These are phyloP conservation scores for Octodon degus DNA, from an alignment of 2,113 vertebrate species.

Conservation along the genomic window DNA sequence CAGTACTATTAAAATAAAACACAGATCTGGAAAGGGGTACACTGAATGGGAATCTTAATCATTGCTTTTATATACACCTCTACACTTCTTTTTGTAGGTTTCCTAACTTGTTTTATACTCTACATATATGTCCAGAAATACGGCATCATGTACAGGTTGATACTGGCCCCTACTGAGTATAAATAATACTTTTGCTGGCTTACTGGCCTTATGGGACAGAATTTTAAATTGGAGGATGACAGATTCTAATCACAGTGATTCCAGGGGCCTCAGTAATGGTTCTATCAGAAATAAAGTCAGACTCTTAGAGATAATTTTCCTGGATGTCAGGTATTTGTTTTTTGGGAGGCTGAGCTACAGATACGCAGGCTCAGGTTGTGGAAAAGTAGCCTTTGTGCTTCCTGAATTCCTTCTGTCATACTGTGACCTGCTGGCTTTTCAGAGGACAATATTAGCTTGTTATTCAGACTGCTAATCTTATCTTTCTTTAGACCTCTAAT, in stretches of 20 bases:
- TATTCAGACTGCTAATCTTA: not conserved
- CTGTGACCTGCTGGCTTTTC: not conserved
- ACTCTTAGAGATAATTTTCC: not conserved
- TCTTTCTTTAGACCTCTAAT: constrained; percentile 18
- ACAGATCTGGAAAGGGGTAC: not conserved
- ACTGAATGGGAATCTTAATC: not conserved
- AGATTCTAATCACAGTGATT: not conserved
- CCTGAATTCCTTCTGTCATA: not conserved
- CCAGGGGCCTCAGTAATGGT: not conserved
- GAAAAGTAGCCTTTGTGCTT: not conserved
- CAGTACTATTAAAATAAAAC: not conserved
- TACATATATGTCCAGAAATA: not conserved
- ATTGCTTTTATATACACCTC: not conserved
- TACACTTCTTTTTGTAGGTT: not conserved
- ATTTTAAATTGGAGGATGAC: not conserved
- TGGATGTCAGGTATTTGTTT: not conserved
- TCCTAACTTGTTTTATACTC: not conserved
- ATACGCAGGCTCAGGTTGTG: not conserved
- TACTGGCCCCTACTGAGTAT: not conserved
- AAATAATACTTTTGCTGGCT: not conserved
- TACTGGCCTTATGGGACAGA: not conserved
- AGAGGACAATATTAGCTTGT: not conserved
- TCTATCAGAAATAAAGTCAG: not conserved
- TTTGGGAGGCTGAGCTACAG: not conserved
- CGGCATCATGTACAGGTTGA: not conserved